Evolutionary conservation across 2,888 invertebrate genomes (phyloP).

Genomic region (Cetonia aurata): DNA sequence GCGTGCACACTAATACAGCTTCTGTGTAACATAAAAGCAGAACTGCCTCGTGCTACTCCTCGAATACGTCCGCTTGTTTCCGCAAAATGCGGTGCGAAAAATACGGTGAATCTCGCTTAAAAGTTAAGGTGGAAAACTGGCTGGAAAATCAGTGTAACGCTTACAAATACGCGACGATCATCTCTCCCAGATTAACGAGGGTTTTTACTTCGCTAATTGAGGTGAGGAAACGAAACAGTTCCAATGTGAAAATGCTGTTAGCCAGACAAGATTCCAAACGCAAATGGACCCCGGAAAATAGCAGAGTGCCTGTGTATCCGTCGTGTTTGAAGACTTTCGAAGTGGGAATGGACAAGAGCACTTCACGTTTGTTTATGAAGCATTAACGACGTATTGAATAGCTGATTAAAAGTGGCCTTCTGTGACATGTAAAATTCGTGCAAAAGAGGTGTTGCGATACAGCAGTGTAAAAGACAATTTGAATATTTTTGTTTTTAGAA

Average conservation of each 20-base stretch:
- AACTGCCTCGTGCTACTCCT: neutral
- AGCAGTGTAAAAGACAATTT: too few relatives aligned
- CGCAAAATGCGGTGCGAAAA: constrained; percentile 10
- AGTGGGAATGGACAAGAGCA: neutral
- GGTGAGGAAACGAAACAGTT: neutral
- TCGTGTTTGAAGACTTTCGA: neutral
- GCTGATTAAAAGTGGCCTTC: too few relatives aligned
- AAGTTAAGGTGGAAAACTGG: constrained; percentile 30
- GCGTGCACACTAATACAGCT: constrained; percentile 25
- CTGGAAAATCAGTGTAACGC: constrained; percentile 25
- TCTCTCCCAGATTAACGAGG: neutral
- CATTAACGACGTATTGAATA: too few relatives aligned
- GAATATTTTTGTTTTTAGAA: too few relatives aligned
- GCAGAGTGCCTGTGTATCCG: neutral
- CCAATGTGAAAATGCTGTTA: neutral
- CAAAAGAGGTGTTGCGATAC: too few relatives aligned
- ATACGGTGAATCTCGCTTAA: constrained; percentile 1
- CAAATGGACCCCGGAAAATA: neutral
- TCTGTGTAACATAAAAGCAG: neutral
- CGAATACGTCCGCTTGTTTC: neutral
- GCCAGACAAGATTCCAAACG: neutral
- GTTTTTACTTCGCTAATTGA: neutral
- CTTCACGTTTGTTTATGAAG: neutral
- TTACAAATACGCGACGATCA: constrained; percentile 17
- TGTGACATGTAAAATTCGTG: too few relatives aligned